phyloP scores from a whole-genome alignment of 2,888 invertebrate species.

The Euplagia quadripunctaria region DNA sequence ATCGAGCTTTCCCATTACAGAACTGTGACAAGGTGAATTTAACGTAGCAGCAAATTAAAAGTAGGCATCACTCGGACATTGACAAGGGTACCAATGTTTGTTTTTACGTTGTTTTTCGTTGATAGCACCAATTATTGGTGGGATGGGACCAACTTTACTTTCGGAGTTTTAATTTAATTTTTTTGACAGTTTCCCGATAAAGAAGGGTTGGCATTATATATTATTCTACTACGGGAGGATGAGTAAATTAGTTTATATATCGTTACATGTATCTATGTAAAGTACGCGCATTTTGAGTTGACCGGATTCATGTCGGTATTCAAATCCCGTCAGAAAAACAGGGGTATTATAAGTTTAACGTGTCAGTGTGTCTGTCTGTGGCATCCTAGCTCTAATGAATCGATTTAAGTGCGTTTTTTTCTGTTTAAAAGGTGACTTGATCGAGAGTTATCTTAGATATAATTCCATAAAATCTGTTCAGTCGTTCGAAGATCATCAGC shows the following conservation, averaged over 20 bases:
- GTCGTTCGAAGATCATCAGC: no score
- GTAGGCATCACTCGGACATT: slow-evolving; percentile 68
- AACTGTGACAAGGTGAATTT: slow-evolving; percentile 59
- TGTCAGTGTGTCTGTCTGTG: no score
- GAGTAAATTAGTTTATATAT: not conserved
- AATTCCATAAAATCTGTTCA: no score
- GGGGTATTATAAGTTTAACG: no score
- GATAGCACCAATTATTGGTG: slow-evolving; percentile 49
- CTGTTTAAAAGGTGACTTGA: no score
- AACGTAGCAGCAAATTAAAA: slow-evolving; percentile 75
- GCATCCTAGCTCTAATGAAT: no score
- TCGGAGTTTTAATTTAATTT: slow-evolving; percentile 21
- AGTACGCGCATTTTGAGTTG: not conserved
- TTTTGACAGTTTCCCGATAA: slow-evolving; percentile 12
- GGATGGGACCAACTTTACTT: slow-evolving; percentile 30
- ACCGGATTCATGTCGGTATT: not conserved
- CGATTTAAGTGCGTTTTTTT: no score
- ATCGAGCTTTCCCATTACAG: slow-evolving; percentile 17
- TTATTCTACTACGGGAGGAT: not conserved
- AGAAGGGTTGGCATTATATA: not conserved
- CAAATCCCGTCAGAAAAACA: no score
- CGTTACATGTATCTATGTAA: not conserved
- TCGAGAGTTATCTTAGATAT: no score
- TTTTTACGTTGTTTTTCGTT: slow-evolving; percentile 44
- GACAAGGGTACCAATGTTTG: slow-evolving; percentile 65